A percentile compares a stretch with the other conserved stretches of the same genome.
phyloP scores from a whole-genome alignment of 2,113 vertebrate genomes.

The Phyllostomus hastatus region DNA sequence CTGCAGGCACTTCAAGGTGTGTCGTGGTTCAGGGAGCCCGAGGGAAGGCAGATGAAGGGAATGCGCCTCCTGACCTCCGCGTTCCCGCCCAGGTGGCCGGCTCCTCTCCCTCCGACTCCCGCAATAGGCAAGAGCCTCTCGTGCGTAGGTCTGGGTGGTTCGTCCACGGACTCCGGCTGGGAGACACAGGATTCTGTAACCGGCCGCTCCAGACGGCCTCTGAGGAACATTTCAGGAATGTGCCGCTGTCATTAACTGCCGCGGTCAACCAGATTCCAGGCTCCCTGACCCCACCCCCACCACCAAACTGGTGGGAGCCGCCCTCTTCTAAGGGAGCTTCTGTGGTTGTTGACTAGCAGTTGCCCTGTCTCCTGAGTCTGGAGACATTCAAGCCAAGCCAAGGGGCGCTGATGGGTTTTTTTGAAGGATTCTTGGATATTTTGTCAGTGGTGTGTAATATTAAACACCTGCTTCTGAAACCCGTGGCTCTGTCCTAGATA shows the following conservation, averaged over 20 bases:
- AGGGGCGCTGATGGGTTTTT: background rate
- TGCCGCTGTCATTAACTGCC: background rate
- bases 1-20: background rate
- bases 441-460: background rate
- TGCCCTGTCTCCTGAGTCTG: background rate
- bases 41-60: background rate
- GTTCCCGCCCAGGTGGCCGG: background rate
- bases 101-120: background rate
- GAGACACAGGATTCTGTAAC: background rate
- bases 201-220: background rate
- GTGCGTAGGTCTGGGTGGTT: background rate
- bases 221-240: conserved; percentile 9
- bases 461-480: background rate
- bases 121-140: background rate
- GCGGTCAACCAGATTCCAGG: background rate
- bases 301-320: background rate
- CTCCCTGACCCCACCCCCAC: background rate
- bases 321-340: background rate
- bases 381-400: background rate
- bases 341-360: background rate
- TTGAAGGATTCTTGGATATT: background rate
- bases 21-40: background rate
- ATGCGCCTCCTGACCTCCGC: background rate
- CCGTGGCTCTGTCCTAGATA: background rate
- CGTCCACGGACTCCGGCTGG: background rate